phyloP scores from a whole-genome alignment of 2,113 vertebrate genomes.

The Percopsis transmontana region DNA sequence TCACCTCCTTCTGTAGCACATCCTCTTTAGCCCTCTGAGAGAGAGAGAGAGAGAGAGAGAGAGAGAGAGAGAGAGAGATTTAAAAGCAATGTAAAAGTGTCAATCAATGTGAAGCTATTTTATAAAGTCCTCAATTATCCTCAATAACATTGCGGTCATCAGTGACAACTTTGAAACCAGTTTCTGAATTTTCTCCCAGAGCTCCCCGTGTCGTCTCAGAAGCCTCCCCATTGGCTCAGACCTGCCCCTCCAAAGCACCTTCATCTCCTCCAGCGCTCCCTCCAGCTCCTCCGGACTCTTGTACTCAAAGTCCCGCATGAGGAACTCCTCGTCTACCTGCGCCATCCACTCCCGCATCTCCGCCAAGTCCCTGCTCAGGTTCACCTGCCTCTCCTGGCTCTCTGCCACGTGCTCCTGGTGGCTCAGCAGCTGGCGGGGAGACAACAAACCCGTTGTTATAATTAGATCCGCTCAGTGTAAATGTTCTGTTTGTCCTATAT shows the following conservation, averaged over 20 bases:
- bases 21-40: constrained; percentile 94
- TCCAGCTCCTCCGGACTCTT: constrained; percentile 94
- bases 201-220: too few species aligned
- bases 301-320: constrained; percentile 97
- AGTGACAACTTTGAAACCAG: too few species aligned
- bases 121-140: too few species aligned
- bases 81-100: neutral
- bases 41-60: neutral
- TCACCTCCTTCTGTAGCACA: constrained; percentile 96
- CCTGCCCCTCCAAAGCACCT: constrained; percentile 73
- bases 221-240: too few species aligned
- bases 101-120: too few species aligned
- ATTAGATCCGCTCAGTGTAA: neutral
- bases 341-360: constrained; percentile 99
- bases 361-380: constrained; percentile 93
- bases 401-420: constrained; percentile 86
- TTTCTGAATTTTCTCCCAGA: too few species aligned
- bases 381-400: constrained; percentile 88
- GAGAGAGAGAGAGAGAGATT: neutral
- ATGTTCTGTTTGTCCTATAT: too few species aligned
- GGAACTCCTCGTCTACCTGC: constrained; percentile 95
- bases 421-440: constrained; percentile 78
- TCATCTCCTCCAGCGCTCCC: constrained; percentile 93
- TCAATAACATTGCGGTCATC: too few species aligned
- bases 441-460: constrained; percentile 3